A percentile compares a stretch with the other conserved stretches of the same genome.
Evolutionary conservation across 92 coral and sea anemone genomes (phyloP).

Genomic region (Porites rus): DNA sequence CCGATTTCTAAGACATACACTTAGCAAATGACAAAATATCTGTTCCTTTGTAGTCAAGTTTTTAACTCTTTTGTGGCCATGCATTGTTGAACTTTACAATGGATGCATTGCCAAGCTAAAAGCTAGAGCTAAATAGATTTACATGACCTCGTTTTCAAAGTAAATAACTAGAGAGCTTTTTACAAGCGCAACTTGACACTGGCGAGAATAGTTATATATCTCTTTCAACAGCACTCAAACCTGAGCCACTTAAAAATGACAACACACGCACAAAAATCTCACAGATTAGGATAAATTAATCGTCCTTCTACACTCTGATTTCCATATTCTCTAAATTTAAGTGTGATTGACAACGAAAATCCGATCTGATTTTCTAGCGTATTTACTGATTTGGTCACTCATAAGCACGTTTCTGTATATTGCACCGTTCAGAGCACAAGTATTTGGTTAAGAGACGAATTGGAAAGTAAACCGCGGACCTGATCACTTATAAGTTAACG

Average conservation of each 20-base stretch:
- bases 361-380: slow-evolving; percentile 15
- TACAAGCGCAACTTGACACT: slow-evolving; percentile 14
- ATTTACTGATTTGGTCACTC: slow-evolving; percentile 24
- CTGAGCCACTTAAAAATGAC: slow-evolving; percentile 39
- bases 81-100: neutral
- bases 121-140: slow-evolving; percentile 5
- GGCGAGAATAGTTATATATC: slow-evolving; percentile 4
- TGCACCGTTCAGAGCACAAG: slow-evolving; percentile 24
- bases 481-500: slow-evolving; percentile 9
- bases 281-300: slow-evolving; percentile 37
- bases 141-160: slow-evolving; percentile 16
- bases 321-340: neutral
- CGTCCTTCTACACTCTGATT: slow-evolving; percentile 2
- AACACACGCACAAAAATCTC: slow-evolving; percentile 14
- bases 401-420: slow-evolving; percentile 6
- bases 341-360: slow-evolving; percentile 38
- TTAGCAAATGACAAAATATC: slow-evolving; percentile 5
- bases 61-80: neutral
- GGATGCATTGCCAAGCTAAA: neutral
- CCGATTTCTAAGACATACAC: neutral
- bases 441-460: slow-evolving; percentile 34
- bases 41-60: neutral
- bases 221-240: slow-evolving; percentile 25
- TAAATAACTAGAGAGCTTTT: slow-evolving; percentile 13
- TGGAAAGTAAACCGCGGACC: slow-evolving; percentile 34